A percentile compares a stretch with the other conserved stretches of the same genome.
Conservation (phyloP, 2,888 invertebrate genomes). For the Drosophila vallismaia region DNA sequence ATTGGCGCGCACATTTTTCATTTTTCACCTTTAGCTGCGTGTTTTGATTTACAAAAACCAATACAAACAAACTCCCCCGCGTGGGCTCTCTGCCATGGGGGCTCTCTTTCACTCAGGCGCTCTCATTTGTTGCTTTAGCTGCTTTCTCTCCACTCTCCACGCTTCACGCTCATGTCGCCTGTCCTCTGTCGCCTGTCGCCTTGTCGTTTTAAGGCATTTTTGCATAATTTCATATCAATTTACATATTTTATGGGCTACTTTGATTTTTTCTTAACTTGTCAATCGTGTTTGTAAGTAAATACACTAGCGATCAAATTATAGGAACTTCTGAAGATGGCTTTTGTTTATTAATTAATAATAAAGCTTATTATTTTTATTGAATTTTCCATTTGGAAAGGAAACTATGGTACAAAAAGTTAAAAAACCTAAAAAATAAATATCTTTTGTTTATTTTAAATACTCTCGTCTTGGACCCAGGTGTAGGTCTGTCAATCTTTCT, state of each 20-base stretch:
- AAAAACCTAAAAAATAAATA: no score
- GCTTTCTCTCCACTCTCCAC: slow-evolving; percentile 54
- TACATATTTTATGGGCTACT: slow-evolving; percentile 57
- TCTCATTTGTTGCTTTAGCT: slow-evolving; percentile 63
- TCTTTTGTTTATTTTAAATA: background rate
- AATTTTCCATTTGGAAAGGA: background rate
- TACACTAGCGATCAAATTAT: background rate
- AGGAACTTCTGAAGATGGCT: background rate
- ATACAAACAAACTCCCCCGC: slow-evolving; percentile 57
- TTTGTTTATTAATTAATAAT: background rate
- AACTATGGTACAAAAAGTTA: no score
- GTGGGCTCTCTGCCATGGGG: slow-evolving; percentile 22
- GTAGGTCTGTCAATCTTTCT: slow-evolving; percentile 2
- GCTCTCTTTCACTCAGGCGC: slow-evolving; percentile 8
- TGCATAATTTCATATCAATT: slow-evolving; percentile 77
- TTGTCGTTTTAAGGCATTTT: slow-evolving; percentile 58
- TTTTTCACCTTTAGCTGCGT: slow-evolving; percentile 69
- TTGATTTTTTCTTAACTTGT: slow-evolving; percentile 60
- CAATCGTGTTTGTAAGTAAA: slow-evolving; percentile 56
- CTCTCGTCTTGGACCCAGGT: background rate
- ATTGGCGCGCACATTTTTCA: slow-evolving; percentile 77
- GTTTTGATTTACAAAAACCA: slow-evolving; percentile 66
- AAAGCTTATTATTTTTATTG: no score
- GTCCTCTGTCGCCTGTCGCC: slow-evolving; percentile 9
- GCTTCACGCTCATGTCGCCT: background rate